A percentile compares a stretch with the other conserved stretches of the same genome.
Evolutionary conservation across 2,797 vertebrate species (phyloP).

Genomic region (Tiaroga cobitis): DNA sequence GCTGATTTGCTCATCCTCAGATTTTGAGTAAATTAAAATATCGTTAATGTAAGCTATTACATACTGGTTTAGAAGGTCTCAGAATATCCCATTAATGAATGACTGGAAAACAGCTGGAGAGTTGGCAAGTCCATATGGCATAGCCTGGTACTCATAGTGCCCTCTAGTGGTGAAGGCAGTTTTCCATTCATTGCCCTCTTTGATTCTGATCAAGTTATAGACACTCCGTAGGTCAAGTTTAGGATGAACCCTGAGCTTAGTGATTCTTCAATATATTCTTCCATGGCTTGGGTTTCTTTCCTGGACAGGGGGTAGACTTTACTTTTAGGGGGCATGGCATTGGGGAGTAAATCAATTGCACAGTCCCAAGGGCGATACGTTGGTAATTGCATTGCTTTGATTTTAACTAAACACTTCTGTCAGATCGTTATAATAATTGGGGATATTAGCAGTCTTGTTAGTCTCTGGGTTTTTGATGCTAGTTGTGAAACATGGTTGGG

Average conservation of each 20-base stretch:
- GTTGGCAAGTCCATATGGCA: too few species aligned
- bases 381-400: background rate
- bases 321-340: background rate
- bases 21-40: too few species aligned
- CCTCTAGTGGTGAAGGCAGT: too few species aligned
- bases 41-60: too few species aligned
- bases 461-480: background rate
- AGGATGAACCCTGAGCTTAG: background rate
- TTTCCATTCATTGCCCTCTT: too few species aligned
- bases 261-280: background rate
- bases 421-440: background rate
- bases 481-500: background rate
- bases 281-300: background rate
- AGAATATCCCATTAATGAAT: too few species aligned
- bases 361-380: background rate
- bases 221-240: background rate
- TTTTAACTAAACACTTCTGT: background rate
- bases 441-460: background rate
- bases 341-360: background rate
- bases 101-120: too few species aligned
- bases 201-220: background rate
- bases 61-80: too few species aligned
- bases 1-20: too few species aligned
- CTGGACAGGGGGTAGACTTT: background rate
- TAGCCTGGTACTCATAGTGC: too few species aligned